Conservation (phyloP, 2,113 vertebrate species). For the Albula glossodonta region DNA sequence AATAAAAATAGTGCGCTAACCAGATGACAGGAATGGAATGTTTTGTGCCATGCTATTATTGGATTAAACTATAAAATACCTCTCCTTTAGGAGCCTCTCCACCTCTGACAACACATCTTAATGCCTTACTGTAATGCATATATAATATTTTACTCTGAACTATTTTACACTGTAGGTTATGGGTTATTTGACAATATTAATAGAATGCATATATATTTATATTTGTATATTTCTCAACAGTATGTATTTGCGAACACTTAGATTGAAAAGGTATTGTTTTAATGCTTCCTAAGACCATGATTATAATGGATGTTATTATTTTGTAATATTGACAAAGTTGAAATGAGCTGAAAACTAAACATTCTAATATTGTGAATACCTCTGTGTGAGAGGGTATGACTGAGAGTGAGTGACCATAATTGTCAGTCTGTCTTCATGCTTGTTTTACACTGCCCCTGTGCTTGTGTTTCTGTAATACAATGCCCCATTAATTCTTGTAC, state of each 20-base stretch:
- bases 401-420: conserved; percentile 17
- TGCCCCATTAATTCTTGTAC: conserved; percentile 9
- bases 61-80: conserved; percentile 69
- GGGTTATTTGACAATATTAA: conserved; percentile 75
- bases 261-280: conserved; percentile 60
- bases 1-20: neutral
- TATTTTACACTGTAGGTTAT: conserved; percentile 74
- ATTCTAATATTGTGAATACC: conserved; percentile 24
- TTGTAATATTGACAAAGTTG: conserved; percentile 74
- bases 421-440: conserved; percentile 9
- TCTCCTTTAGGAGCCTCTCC: conserved; percentile 73
- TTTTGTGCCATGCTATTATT: conserved; percentile 46
- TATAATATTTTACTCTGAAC: conserved; percentile 72
- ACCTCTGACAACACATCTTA: conserved; percentile 74
- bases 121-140: conserved; percentile 78
- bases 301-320: conserved; percentile 74
- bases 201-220: conserved; percentile 82
- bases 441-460: neutral
- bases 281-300: conserved; percentile 73
- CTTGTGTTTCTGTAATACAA: conserved; percentile 21
- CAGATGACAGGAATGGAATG: conserved; percentile 43
- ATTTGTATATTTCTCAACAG: conserved; percentile 82
- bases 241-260: conserved; percentile 75
- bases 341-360: conserved; percentile 19
- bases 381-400: conserved; percentile 12